Evolutionary conservation across 1,140 invertebrate species (phyloP), one percentile per base, ranked within the genome.

Genomic region (Papilio dardanus): DNA sequence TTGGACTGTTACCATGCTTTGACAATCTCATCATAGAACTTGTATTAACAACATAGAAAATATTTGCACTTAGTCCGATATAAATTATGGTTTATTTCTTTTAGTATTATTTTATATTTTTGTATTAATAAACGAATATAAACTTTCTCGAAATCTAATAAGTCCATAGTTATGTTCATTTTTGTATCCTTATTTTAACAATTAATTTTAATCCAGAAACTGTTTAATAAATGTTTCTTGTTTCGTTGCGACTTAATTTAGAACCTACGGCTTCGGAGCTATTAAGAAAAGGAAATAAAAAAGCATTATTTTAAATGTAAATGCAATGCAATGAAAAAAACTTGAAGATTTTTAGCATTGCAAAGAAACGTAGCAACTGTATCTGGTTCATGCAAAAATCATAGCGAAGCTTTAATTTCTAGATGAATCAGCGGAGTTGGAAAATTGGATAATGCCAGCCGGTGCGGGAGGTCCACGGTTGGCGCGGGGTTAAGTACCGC

Each of bases 1-100:
- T 42, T 76, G 75, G 75, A 71, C 42, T 71, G 54, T 71, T 76
- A 68, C 68, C 68, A 76, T 71, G 31, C 50, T 50, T 76, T 69
- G n/a, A 71, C 75, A 76, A 76, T 76, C 62, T 10, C 58, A 66
- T 69, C 28, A 50, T 2, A 33, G 50, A 42, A 71, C 67, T 76
- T 71, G 42, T 65, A 71, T 54, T 67, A 37, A 54, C 14, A 65
- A 35, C 67, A 21, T 7, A 24, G 10, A 37, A 31, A 37, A 54
- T n/a, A 54, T 73, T 73, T 54, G 30, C 28, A 14, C 50, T 33
- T 16, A 46, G 46, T 5, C 3, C 24, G 10, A 62, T 30, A 62
- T 62, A 62, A 12, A 62, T 62, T 62, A 28, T 24, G 1, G 2
- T 0, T 62, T 62, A 62, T 62, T 62, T 16, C 16, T 1, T 28